Base-by-base conservation (phyloP, 2,888 invertebrate genomes). In the Drosophila macrothrix region DNA sequence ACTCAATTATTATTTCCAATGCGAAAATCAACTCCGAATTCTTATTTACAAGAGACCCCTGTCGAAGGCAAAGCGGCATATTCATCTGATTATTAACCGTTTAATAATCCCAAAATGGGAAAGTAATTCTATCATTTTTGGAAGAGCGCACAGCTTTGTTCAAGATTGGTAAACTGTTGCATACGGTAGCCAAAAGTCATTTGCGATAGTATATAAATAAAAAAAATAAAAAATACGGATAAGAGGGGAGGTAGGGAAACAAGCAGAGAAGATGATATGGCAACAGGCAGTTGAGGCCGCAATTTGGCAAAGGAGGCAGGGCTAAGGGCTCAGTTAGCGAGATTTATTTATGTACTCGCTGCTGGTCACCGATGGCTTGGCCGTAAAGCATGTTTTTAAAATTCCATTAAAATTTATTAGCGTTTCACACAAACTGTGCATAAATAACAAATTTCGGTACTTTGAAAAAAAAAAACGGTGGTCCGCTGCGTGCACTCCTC, bases 351-450 rank as follows among this genome's bases (percentile, higher is more conserved):
- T 69, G 69, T 59, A 61, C 52, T 56, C 56, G 6, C 39, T n/a
- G 39, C 56, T 59, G 53, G 56, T 52, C 25, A 35, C 43, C 43
- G 53, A 56, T 62, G 52, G 43, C 63, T 52, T 49, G 72, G 71
- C 67, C 70, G 80, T 85, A 88, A 88, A 88, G 85, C 85, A 85
- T 84, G 80, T 81, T 85, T 86, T 88, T 88, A 88, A 88, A 89
- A 87, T 89, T 88, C 89, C 88, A 88, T 88, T 88, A 87, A 88
- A 89, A 88, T 88, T 88, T 88, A 88, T 89, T 87, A 88, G 84
- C 89, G 78, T 87, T 88, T 88, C 88, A 88, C 88, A 88, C 88
- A 88, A 88, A 84, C 77, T 82, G 66, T 82, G 88, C 88, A 89
- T 88, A 88, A 88, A 89, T 88, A 83, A 86, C 70, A 67, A 75